Evolutionary conservation across 2,113 vertebrate species (phyloP), one percentile per base, ranked within the genome.

Genomic region (Takifugu bimaculatus): DNA sequence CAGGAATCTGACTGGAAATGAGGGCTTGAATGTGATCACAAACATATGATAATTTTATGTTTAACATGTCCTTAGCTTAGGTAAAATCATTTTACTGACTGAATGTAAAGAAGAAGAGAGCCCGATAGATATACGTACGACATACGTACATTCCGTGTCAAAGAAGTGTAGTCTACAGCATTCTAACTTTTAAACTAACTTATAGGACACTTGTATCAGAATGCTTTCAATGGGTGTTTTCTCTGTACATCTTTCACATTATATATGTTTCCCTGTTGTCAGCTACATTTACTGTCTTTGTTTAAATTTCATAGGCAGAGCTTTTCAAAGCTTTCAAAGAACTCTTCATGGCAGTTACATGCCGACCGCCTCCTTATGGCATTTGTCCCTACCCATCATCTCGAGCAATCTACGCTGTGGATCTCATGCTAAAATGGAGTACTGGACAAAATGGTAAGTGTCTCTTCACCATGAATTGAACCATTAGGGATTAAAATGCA

Each of bases 401-500:
- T 15, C 89, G 96, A 54, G 96, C 96, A 0, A 83, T 97, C 54
- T 99, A 99, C 0, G 97, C 96, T 1, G 68, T 95, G 2, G 97
- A 99, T 79, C 81, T 98, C 74, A 99, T 99, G 96, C 89, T 99
- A 2, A 98, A 97, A 71, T 99, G 97, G 97, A 90, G 89, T 20
- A 72, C 71, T 1, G 59, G 75, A 12, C 77, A 74, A 5, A 88
- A 91, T 29, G 95, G 97, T 97, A 63, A 93, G 57, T 5, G 9
- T 11, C 12, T 29, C 28, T 32, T 50, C 9, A n/a, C n/a, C 20
- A 15, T n/a, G 47, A 49, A 6, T 11, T 39, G 7, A 10, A 39
- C 7, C 29, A 6, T 32, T 5, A 4, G 29, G 29, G 29, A 32
- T 32, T 32, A 32, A 2, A 32, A 6, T 3, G 44, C 44, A 45